Evolutionary conservation across 1,140 invertebrate species (phyloP), one percentile per base, ranked within the genome.

Genomic region (Tetramorium alpestre): DNA sequence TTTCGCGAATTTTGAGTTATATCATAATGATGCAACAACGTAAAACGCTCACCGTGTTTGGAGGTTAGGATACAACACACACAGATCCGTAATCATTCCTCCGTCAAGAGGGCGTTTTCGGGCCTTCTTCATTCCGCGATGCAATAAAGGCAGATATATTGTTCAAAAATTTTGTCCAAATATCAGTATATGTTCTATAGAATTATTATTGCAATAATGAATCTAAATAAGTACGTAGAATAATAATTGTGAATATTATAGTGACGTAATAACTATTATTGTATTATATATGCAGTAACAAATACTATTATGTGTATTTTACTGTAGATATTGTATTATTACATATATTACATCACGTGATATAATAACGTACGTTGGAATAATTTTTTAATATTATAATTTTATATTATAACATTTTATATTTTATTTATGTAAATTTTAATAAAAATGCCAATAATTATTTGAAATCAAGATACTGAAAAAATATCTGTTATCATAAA

Each of bases 21-120:
- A 38, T 38, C 22, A 8, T 28, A 2, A 10, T 2, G 4, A 5
- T 33, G 3, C 8, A 25, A 13, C 18, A 67, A 13, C 7, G 8
- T 69, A 73, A 54, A 51, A 60, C 41, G 58, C 80, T 75, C n/a
- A 75, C 80, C 80, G 3, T 75, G 33, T 11, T 28, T 64, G n/a
- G 18, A 72, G 67, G 67, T 69, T 69, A 77, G 38, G 51, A 5
- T 16, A 8, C 54, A 22, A 44, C 22, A 33, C 33, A 33, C 33
- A 5, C 77, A 80, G 49, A 44, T 51, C 28, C 44, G 60, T 80
- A 67, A 18, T 6, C 28, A 54, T 38, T 22, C 3, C 1, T 13
- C 28, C 5, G 10, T 10, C 33, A 33, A 25, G 16, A 33, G 47
- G 47, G 76, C 16, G 25, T 25, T 51, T 62, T 47, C n/a, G n/a